Percentiles rank a stretch among this genome's conserved stretches.
These are phyloP conservation scores for Thysanoteuthis rhombus DNA, from an alignment of 2,888 invertebrate genomes.

Conservation along the genomic window DNA sequence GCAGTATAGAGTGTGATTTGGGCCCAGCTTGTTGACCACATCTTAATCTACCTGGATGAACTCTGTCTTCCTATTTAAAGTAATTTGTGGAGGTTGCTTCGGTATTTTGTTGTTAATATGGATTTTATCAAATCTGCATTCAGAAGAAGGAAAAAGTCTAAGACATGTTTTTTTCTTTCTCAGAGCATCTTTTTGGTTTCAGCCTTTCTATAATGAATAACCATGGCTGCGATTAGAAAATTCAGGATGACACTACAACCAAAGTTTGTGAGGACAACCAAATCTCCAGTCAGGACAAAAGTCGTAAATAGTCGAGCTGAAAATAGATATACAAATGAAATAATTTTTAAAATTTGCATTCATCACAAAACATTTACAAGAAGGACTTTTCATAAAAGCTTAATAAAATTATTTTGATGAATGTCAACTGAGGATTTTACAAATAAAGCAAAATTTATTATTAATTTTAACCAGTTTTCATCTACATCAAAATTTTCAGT, in stretches of 20 bases:
- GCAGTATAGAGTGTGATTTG: no score
- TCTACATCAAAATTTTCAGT: no score
- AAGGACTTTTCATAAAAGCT: background rate
- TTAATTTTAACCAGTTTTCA: no score
- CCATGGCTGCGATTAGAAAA: conserved; percentile 42
- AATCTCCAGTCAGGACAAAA: conserved; percentile 50
- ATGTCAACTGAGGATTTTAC: background rate
- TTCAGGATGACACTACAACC: conserved; percentile 45
- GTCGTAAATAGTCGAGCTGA: conserved; percentile 50
- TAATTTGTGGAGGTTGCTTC: no score
- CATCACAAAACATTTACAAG: background rate
- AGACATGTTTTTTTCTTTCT: background rate
- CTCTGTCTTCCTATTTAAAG: no score
- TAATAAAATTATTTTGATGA: background rate
- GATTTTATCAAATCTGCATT: background rate
- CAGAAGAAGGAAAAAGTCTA: background rate
- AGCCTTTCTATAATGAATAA: conserved; percentile 45
- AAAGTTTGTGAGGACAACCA: conserved; percentile 47
- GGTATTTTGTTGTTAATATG: background rate
- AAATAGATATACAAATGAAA: conserved; percentile 32
- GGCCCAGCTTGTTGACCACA: no score
- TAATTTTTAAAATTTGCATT: background rate
- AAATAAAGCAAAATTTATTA: no score
- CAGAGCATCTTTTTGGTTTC: conserved; percentile 41
- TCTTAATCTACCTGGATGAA: no score